A percentile compares a stretch with the other conserved stretches of the same genome.
Evolutionary conservation across 2,113 vertebrate genomes (phyloP).

Genomic region (Hyla sarda): DNA sequence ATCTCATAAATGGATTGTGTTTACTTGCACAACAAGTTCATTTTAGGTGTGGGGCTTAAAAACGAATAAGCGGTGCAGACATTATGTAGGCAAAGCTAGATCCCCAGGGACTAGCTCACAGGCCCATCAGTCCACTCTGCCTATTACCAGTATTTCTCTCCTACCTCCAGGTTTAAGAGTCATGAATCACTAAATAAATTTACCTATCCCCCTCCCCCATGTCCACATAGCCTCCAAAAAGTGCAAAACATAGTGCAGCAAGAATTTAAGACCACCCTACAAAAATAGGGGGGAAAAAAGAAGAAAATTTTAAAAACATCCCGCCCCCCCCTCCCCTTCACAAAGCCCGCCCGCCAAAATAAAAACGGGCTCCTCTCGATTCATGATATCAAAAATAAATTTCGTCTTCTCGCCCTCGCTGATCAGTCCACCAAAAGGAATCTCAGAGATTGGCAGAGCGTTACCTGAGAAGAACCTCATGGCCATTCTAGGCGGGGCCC

Average conservation of each 20-base stretch:
- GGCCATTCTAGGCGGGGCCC: not conserved
- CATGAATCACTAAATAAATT: not conserved
- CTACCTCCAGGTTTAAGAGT: not conserved
- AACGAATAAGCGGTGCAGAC: too few relatives aligned
- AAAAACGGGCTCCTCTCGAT: not conserved
- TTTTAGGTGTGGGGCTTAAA: too few relatives aligned
- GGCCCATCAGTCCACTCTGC: not conserved
- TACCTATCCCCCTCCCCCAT: not conserved
- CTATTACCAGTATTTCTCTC: not conserved
- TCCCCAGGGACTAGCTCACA: not conserved
- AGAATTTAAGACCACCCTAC: constrained; percentile 26
- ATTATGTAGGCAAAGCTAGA: not conserved
- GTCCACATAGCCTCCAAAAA: constrained; percentile 19
- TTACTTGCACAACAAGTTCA: too few relatives aligned
- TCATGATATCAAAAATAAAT: constrained; percentile 24
- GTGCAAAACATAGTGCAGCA: constrained; percentile 46
- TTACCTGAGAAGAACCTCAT: constrained; percentile 34
- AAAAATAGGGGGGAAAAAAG: constrained; percentile 3
- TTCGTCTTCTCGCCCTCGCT: constrained; percentile 3
- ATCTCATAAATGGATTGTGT: too few relatives aligned
- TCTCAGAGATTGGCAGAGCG: constrained; percentile 23
- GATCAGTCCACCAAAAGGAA: not conserved
- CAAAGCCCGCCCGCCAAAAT: not conserved
- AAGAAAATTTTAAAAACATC: not conserved
- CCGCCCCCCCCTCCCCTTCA: not conserved